Evolutionary conservation across 2,113 vertebrate genomes (phyloP), one percentile per base, ranked within the genome.

Genomic region (Lophura nycthemera): DNA sequence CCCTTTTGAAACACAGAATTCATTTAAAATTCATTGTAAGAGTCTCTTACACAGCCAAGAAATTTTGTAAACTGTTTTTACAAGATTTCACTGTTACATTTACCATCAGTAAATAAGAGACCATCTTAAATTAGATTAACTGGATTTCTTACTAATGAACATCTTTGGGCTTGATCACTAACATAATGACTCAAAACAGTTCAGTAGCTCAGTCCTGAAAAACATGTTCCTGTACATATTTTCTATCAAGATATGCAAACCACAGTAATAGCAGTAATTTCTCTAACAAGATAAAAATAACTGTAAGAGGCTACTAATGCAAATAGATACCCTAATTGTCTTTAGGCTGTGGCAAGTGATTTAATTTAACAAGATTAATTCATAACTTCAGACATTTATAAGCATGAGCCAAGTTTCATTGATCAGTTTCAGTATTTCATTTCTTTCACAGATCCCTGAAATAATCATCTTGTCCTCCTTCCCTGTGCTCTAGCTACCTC

Each of bases 311-410:
- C 27, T 77, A 69, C 40, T 90, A 78, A 91, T 69, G 79, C 65
- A 93, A 95, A 83, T 13, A 94, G 69, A 83, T 79, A 54, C 17
- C 32, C 21, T 86, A 84, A 94, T 84, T 93, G 81, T 54, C 86
- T 91, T 78, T 80, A 2, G 2, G 34, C 52, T 4, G 0, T 48
- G 34, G 29, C 17, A 52, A 50, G 32, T 82, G 38, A 71, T 78
- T 69, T 75, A 88, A 71, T 92, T 90, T 88, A 45, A 54, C 24
- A 71, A 61, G 34, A 83, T 88, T 75, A 75, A 81, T 86, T 69
- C 19, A 16, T 78, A 88, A 69, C 61, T 63, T 94, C 54, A 50
- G 52, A 81, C 69, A 50, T 88, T 95, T 91, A 63, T 78, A 75
- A 84, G 57, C 36, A 73, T 75, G 12, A 47, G 38, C 64, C 48